Conservation (phyloP, 2,888 invertebrate species). For the Rotaria macrura region DNA sequence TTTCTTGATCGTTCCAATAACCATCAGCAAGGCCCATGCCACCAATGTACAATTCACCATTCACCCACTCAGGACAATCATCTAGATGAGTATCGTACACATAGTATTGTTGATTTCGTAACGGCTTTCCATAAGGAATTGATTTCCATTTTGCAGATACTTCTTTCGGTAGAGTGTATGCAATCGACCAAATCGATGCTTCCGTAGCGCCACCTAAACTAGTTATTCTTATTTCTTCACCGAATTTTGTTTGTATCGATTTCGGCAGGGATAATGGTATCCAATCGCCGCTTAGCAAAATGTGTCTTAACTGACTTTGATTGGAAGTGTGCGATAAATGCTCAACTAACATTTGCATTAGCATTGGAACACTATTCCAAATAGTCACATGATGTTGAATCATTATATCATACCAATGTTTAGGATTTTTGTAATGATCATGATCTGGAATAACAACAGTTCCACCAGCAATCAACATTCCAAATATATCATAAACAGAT, state of each 20-base stretch:
- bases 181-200: slow-evolving; percentile 21
- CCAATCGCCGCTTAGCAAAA: slow-evolving; percentile 21
- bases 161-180: neutral
- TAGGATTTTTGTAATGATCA: neutral
- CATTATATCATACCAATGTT: neutral
- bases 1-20: neutral
- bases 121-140: neutral
- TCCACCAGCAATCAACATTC: too few species aligned
- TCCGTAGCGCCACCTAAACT: slow-evolving; percentile 22
- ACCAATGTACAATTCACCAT: neutral
- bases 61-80: neutral
- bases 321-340: neutral
- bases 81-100: neutral
- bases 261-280: neutral
- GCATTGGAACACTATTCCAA: too few species aligned
- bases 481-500: slow-evolving; percentile 17
- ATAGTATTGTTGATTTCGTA: neutral
- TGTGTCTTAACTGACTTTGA: neutral
- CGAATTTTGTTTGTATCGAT: neutral
- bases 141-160: neutral
- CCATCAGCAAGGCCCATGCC: too few species aligned
- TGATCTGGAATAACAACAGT: neutral
- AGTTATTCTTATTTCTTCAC: neutral
- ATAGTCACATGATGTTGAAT: neutral
- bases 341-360: too few species aligned